These are phyloP conservation scores for Eubucco bourcierii DNA, from an alignment of 2,113 vertebrate species.

Conservation along the genomic window DNA sequence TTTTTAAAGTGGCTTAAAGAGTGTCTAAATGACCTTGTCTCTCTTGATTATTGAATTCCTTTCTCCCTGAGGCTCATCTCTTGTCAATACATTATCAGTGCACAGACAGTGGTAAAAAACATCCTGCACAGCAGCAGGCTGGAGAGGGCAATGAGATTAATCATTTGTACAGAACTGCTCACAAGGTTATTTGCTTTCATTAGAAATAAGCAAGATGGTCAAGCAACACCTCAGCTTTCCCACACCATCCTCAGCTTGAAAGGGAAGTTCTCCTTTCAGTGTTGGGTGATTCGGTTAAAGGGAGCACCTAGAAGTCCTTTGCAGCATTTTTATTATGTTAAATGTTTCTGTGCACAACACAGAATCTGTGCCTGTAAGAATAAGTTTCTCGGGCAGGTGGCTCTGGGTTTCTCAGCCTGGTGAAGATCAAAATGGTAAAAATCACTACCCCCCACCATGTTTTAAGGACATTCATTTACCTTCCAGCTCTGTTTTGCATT, in stretches of 20 bases:
- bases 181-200: background rate
- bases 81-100: conserved; percentile 35
- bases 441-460: background rate
- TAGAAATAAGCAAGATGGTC: background rate
- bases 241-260: background rate
- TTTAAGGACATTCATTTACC: background rate
- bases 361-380: background rate
- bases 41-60: conserved; percentile 53
- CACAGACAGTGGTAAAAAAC: background rate
- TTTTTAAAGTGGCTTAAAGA: conserved; percentile 39
- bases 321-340: background rate
- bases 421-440: background rate
- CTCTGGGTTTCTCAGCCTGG: background rate
- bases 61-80: conserved; percentile 51
- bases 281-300: background rate
- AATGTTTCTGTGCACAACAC: background rate
- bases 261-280: background rate
- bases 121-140: background rate
- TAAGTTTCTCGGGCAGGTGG: background rate
- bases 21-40: conserved; percentile 67
- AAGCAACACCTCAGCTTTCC: background rate
- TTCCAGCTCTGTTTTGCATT: background rate
- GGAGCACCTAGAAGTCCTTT: background rate
- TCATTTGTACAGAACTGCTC: background rate
- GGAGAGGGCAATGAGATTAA: background rate